Percentiles rank a stretch among this genome's conserved stretches.
These are phyloP conservation scores for Drosophila subsilvestris DNA, from an alignment of 2,888 invertebrate species.

Conservation along the genomic window DNA sequence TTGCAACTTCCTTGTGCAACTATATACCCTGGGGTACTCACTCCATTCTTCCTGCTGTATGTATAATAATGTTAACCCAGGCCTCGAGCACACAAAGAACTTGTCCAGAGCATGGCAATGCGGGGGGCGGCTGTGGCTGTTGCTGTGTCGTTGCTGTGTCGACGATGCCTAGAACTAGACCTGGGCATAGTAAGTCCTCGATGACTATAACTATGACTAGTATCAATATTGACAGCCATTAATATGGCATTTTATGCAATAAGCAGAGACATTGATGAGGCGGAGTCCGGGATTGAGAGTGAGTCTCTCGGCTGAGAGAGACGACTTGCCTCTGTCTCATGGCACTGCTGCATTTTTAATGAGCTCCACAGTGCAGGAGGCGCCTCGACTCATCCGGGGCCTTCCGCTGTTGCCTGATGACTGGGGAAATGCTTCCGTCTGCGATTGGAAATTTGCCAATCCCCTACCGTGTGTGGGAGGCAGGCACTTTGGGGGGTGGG, in stretches of 20 bases:
- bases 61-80: slow-evolving; percentile 11
- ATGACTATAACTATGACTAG: slow-evolving; percentile 27
- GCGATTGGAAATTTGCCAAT: slow-evolving; percentile 66
- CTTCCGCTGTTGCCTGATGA: slow-evolving; percentile 69
- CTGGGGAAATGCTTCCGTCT: slow-evolving; percentile 67
- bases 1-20: slow-evolving; percentile 12
- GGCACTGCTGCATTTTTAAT: slow-evolving; percentile 73
- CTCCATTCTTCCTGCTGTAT: slow-evolving; percentile 1
- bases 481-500: slow-evolving; percentile 33
- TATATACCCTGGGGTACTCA: background rate
- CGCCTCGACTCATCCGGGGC: slow-evolving; percentile 54
- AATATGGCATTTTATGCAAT: slow-evolving; percentile 70
- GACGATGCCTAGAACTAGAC: slow-evolving; percentile 8
- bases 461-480: slow-evolving; percentile 3
- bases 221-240: slow-evolving; percentile 72
- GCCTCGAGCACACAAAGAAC: slow-evolving; percentile 8
- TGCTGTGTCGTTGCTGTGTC: too few relatives aligned
- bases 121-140: background rate
- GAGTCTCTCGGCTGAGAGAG: slow-evolving; percentile 8
- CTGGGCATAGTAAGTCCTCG: slow-evolving; percentile 1
- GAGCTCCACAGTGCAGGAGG: slow-evolving; percentile 65
- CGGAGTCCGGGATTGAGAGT: background rate
- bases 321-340: background rate
- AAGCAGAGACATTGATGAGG: slow-evolving; percentile 35
- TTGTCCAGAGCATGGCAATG: slow-evolving; percentile 6